Conservation (phyloP, 2,888 invertebrate genomes). For the Acronicta psi region DNA sequence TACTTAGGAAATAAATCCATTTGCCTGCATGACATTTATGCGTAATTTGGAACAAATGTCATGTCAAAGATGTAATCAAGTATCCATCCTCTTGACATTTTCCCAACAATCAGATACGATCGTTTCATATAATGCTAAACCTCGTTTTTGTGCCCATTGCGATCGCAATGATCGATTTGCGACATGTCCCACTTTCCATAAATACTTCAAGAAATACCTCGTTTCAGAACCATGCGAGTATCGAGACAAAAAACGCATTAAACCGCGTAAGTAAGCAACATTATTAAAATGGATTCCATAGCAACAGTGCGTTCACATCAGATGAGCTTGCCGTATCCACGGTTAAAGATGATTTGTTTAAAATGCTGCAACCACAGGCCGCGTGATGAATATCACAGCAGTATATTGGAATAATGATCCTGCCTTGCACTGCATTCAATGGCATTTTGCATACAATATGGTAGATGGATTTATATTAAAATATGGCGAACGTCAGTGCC, state of each 20-base stretch:
- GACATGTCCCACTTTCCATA: constrained; percentile 57
- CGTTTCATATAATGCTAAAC: constrained; percentile 18
- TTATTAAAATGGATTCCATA: constrained; percentile 54
- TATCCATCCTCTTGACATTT: constrained; percentile 30
- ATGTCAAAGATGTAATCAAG: constrained; percentile 37
- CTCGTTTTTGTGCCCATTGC: constrained; percentile 41
- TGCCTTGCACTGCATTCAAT: constrained; percentile 87
- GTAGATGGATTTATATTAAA: constrained; percentile 89
- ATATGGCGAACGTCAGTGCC: constrained; percentile 87
- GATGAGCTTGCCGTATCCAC: constrained; percentile 61
- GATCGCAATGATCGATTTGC: constrained; percentile 46
- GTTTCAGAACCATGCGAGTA: constrained; percentile 60
- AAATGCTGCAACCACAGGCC: constrained; percentile 81
- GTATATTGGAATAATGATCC: constrained; percentile 88
- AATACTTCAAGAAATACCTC: constrained; percentile 56
- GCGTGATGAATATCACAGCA: constrained; percentile 87
- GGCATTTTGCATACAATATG: constrained; percentile 89
- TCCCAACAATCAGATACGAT: constrained; percentile 31
- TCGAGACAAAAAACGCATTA: constrained; percentile 59
- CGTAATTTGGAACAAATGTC: constrained; percentile 17
- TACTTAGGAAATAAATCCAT: not conserved
- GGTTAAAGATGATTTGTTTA: constrained; percentile 88
- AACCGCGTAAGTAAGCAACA: constrained; percentile 57
- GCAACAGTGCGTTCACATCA: constrained; percentile 64
- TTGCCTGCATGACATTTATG: not conserved